Percentiles rank a stretch among this genome's conserved stretches.
Conservation (phyloP, 2,113 vertebrate genomes). For the Anarhynchus alexandrinus region DNA sequence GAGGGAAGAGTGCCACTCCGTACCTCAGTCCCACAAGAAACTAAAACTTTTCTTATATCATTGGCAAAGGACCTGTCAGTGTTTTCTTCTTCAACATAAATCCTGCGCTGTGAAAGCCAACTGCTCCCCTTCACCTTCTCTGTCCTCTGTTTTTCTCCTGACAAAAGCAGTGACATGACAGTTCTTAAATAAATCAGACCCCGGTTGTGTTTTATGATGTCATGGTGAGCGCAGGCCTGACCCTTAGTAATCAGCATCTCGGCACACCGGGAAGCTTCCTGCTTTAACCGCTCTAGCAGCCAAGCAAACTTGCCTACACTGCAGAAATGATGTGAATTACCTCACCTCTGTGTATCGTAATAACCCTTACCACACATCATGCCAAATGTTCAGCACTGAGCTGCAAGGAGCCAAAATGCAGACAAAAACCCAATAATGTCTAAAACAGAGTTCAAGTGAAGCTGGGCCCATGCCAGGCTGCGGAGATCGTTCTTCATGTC, state of each 20-base stretch:
- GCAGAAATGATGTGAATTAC: slow-evolving; percentile 70
- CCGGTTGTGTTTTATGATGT: slow-evolving; percentile 36
- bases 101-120: accelerated
- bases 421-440: slow-evolving; percentile 52
- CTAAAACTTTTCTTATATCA: not conserved
- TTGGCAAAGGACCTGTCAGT: not conserved
- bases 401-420: slow-evolving; percentile 45
- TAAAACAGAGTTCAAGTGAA: slow-evolving; percentile 63
- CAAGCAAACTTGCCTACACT: slow-evolving; percentile 58
- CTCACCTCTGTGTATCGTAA: slow-evolving; percentile 70
- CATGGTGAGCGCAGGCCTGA: slow-evolving; percentile 57
- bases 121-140: not conserved
- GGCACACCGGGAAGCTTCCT: slow-evolving; percentile 54
- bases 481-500: slow-evolving; percentile 47
- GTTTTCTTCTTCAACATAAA: not conserved
- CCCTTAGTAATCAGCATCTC: slow-evolving; percentile 61
- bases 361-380: slow-evolving; percentile 64
- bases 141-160: not conserved
- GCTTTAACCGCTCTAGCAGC: slow-evolving; percentile 5
- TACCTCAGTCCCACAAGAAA: not conserved
- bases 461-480: slow-evolving; percentile 52
- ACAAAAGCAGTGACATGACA: slow-evolving; percentile 35
- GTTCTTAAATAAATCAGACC: slow-evolving; percentile 59
- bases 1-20: not conserved
- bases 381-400: slow-evolving; percentile 56